Base-by-base conservation (phyloP, 2,113 vertebrate species). In the Podarcis raffonei region DNA sequence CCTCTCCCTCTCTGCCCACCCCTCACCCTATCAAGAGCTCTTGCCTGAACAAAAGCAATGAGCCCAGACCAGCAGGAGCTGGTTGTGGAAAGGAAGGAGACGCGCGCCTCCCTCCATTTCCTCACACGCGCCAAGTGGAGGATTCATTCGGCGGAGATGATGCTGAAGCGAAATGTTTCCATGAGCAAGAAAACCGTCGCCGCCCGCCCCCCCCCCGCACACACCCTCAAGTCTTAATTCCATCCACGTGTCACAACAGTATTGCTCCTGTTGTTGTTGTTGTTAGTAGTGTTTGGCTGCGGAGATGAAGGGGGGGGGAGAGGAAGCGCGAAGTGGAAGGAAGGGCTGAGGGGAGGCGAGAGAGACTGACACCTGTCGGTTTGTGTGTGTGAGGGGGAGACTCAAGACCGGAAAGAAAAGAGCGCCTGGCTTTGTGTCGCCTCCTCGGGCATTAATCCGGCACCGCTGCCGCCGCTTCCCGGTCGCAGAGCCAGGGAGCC, bases 11-110 rank as follows among this genome's bases (percentile, higher is more conserved):
- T 48, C 11, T 25, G 30, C 30, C 87, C 81, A 74, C 68, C 69
- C 48, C 53, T 74, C 25, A 74, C 78, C 32, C 11, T 77, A 66
- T 53, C 22, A 53, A 68, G 68, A 66, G 57, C 69, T 30, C 79
- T n/a, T 72, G 69, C 69, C 53, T 88, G 81, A 88, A 88, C 81
- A 83, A 88, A 88, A 77, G 72, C 71, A 35, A 77, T 12, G 72
- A 75, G 39, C 53, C 71, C 32, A 22, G 30, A 74, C 32, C 30
- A 48, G 25, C 71, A 69, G n/a, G 37, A 71, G 37, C 37, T 30
- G 35, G 5, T 37, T 25, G 12, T 35, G 16, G n/a, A 68, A 16
- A 68, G 57, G 35, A 25, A 59, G 37, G 30, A 53, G 42, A 16
- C 30, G 13, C 12, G n/a, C 69, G n/a, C 69, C 69, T 39, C 22